Percentiles rank a stretch among this genome's conserved stretches.
Evolutionary conservation across 1,140 invertebrate genomes (phyloP).

Genomic region (Anastrepha obliqua): DNA sequence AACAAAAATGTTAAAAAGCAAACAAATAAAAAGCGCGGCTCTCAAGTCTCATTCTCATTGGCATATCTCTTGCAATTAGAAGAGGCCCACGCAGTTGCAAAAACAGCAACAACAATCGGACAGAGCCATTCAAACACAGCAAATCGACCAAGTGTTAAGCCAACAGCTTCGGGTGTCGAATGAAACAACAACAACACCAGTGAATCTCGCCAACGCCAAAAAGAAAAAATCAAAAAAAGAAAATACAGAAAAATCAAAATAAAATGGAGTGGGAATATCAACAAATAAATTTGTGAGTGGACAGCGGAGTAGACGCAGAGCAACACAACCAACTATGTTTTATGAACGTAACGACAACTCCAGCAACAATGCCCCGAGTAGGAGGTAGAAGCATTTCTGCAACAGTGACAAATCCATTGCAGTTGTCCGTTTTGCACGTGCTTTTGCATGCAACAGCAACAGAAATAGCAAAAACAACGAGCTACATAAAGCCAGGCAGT

Average conservation of each 20-base stretch:
- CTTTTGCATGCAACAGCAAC: constrained; percentile 37
- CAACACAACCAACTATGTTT: background rate
- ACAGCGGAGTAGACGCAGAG: background rate
- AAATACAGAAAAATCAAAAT: constrained; percentile 24
- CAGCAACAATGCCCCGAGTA: constrained; percentile 35
- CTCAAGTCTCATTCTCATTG: constrained; percentile 21
- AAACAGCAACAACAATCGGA: background rate
- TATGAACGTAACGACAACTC: background rate
- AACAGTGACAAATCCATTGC: constrained; percentile 12
- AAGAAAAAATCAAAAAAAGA: background rate
- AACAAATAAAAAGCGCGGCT: constrained; percentile 17
- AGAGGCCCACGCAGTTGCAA: constrained; percentile 49
- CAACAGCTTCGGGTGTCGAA: background rate
- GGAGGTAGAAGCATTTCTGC: background rate
- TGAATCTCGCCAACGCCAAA: background rate
- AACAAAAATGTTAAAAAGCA: constrained; percentile 26
- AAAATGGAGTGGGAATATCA: constrained; percentile 15
- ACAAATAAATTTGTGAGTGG: constrained; percentile 27
- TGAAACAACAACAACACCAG: background rate
- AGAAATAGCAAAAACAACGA: background rate
- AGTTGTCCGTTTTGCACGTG: constrained; percentile 35
- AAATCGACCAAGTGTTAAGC: background rate
- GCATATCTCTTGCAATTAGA: constrained; percentile 54
- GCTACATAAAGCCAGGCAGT: constrained; percentile 53
- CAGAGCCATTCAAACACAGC: background rate